Base-by-base conservation (phyloP, 2,888 invertebrate species). In the Cheiracanthium punctorium region DNA sequence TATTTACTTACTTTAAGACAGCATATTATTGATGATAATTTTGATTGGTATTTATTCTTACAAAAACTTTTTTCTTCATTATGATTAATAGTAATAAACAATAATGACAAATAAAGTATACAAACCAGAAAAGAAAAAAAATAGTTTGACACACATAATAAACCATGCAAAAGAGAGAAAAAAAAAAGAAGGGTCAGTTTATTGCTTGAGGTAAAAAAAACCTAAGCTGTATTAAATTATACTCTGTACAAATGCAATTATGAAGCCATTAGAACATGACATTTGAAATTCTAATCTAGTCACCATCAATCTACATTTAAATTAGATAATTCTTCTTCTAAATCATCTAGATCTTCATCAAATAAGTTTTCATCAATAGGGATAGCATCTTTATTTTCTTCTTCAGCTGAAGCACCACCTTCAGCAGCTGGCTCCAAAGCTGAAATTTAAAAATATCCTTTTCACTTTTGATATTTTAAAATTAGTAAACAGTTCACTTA, bases 321-420 rank as follows among this genome's bases (percentile, higher is more conserved):
- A 33, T 96, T 95, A 91, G 96, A 94, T 87, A 97, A 92, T 92
- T 97, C 96, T 90, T 96, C 96, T 90, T 96, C 95, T 89, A 95
- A 91, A 86, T 94, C 95, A 89, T 94, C 96, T 79, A 96, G 92
- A 90, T 96, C 92, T 69, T 92, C 97, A 30, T 95, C 94, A 93
- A 97, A 97, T n/a, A 97, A 94, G 92, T 97, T 96, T 91, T 97
- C 97, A 92, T 97, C 97, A 89, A 97, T 97, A 76, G 96, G 96
- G 64, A 95, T 95, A 10, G 89, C 90, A 67, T 88, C 88, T 24
- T 90, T 91, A 41, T 89, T 90, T 65, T 91, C 89, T 29, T 82
- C 89, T 24, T 87, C 89, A 17, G 82, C 12, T 14, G 65, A 5
- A 24, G 41, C 8, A n/a, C 72, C 72, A 14, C 48, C 48, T 72